Base-by-base conservation (phyloP, 2,888 invertebrate species). In the Artemia sinica region DNA sequence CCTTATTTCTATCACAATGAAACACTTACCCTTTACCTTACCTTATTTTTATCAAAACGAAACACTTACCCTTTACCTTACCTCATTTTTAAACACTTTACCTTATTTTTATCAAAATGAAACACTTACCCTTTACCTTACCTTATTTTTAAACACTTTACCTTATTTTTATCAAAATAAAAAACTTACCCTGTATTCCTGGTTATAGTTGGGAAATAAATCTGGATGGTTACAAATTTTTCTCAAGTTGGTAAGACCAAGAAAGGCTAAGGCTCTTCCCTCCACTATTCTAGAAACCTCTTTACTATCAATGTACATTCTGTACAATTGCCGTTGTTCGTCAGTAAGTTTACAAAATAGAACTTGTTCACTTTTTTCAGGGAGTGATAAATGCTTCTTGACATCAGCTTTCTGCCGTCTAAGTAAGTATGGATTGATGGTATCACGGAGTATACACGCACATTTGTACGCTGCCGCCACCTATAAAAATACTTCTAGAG, bases 221-320 rank as follows among this genome's bases (percentile, higher is more conserved):
- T 91, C 90, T 11, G 91, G 91, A 79, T 92, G 92, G 77, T 92
- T 92, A 77, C 91, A 92, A 74, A 92, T 86, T 81, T 92, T 91
- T 72, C 91, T 81, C 48, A 92, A 79, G 66, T 85, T 84, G 63
- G 87, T 86, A 48, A 92, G 80, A 7, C 88, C 91, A 67, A 87
- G 85, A 73, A 92, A 83, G 71, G 90, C 82, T 77, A 86, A 84
- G 2, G 76, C 72, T 66, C 76, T 73, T 52, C 81, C 82, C 69
- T 76, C 76, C 49, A 84, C 74, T 70, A 85, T 84, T 13, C 78
- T 75, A 48, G 78, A 76, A 71, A 84, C 80, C 74, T 83, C 81
- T 65, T 80, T 77, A 0, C 83, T 83, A 65, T 78, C 77, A 14
- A 84, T 74, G 73, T 83, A 84, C 10, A 82, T 82, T 79, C 86